Evolutionary conservation across 2,113 vertebrate species (phyloP), one percentile per base, ranked within the genome.

Genomic region (Steatornis caripensis): DNA sequence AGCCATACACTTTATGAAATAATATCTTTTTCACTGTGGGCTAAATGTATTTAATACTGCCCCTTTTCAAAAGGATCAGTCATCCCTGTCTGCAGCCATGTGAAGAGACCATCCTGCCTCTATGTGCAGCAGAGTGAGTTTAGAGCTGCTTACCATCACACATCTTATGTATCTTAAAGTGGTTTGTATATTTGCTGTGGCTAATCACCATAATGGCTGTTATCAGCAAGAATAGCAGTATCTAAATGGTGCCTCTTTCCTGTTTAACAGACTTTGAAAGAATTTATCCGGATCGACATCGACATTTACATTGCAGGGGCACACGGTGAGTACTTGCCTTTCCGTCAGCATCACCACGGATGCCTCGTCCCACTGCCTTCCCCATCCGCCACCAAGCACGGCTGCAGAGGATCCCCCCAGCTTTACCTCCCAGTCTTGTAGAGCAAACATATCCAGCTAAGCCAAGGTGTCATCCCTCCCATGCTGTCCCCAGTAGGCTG

Each of bases 291-390:
- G 75, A 97, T 99, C 12, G 87, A 99, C n/a, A 97, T 99, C 3
- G 99, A 99, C 22, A 34, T 99, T 79, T 99, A 99, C 95, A 99
- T 99, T 80, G 98, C 98, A 69, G 99, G 98, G 54, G 98, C 98
- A 74, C 99, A 99, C 1, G 93, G 99, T 99, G 97, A 99, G 99
- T 98, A 87, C 21, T 83, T 84, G 39, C 49, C 55, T 54, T 79
- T 91, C 75, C 1, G 0, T 29, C 54, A 53, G 30, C 81, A 32
- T 78, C 84, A 3, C 60, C 22, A 6, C 1, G 4, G 32, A 14
- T 51, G 29, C 58, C n/a, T 88, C 0, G 0, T 69, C 23, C 68
- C 54, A 2, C 48, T 74, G 54, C 49, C 32, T 83, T 84, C 45
- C 58, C 48, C 24, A 5, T 3, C 36, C 57, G 62, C 34, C 51